A percentile compares a stretch with the other conserved stretches of the same genome.
Evolutionary conservation across 2,113 vertebrate genomes (phyloP).

Genomic region (Labrus mixtus): DNA sequence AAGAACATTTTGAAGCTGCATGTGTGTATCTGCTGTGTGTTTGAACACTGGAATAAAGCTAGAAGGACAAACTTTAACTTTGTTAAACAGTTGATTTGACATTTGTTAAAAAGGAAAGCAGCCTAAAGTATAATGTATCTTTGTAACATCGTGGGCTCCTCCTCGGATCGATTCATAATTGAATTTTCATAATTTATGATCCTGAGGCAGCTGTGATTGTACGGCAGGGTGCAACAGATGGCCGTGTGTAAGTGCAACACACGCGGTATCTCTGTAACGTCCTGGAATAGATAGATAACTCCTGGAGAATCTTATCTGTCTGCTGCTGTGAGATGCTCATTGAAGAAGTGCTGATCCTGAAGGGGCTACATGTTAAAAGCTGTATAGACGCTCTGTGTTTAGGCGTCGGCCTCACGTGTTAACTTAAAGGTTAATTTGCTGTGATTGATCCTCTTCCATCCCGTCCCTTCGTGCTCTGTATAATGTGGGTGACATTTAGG

Average conservation of each 20-base stretch:
- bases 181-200: constrained; percentile 35
- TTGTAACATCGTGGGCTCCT: constrained; percentile 6
- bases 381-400: constrained; percentile 40
- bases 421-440: constrained; percentile 77
- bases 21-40: too few relatives aligned
- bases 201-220: constrained; percentile 29
- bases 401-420: constrained; percentile 61
- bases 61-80: too few relatives aligned
- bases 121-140: neutral
- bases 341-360: constrained; percentile 11
- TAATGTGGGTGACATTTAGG: constrained; percentile 68
- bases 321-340: neutral
- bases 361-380: constrained; percentile 21
- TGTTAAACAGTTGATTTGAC: neutral
- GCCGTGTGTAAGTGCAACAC: constrained; percentile 15
- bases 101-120: neutral
- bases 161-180: constrained; percentile 31
- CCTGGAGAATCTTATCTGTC: constrained; percentile 24
- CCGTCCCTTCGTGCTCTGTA: constrained; percentile 51
- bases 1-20: too few relatives aligned
- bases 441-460: too few relatives aligned
- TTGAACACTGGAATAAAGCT: too few relatives aligned
- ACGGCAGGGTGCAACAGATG: constrained; percentile 54
- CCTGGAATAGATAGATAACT: constrained; percentile 4
- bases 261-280: neutral